Percentiles rank a stretch among this genome's conserved stretches.
These are phyloP conservation scores for Esox niger DNA, from an alignment of 2,113 vertebrate genomes.

Conservation along the genomic window DNA sequence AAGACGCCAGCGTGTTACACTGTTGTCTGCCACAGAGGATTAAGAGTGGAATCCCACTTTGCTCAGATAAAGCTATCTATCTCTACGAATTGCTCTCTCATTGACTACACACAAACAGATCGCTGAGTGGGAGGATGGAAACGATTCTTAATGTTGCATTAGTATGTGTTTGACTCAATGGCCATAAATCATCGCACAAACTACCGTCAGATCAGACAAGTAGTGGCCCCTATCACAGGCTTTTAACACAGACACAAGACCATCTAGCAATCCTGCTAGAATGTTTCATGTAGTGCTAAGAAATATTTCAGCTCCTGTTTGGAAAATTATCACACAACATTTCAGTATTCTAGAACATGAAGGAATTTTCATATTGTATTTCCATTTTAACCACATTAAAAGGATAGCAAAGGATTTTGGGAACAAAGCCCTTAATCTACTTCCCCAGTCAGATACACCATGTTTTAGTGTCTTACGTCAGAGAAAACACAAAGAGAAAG, in stretches of 20 bases:
- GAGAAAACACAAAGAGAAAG: too few relatives aligned
- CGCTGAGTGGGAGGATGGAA: conserved; percentile 2
- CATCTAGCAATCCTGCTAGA: not conserved
- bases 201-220: not conserved
- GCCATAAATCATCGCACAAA: not conserved
- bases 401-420: too few relatives aligned
- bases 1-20: conserved; percentile 42
- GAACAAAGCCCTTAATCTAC: too few relatives aligned
- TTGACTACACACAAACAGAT: conserved; percentile 11
- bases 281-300: too few relatives aligned
- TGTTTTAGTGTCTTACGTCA: too few relatives aligned
- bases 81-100: conserved; percentile 10
- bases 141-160: conserved; percentile 23
- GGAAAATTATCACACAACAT: not conserved
- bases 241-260: not conserved
- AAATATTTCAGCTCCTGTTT: not conserved
- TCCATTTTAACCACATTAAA: not conserved
- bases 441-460: too few relatives aligned
- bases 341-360: not conserved
- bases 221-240: not conserved
- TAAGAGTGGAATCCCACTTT: conserved; percentile 12
- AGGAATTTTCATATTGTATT: not conserved
- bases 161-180: conserved; percentile 8
- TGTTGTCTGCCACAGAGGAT: conserved; percentile 12
- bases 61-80: conserved; percentile 5